Base-by-base conservation (phyloP, 2,797 vertebrate genomes). In the Rhinogobio ventralis region DNA sequence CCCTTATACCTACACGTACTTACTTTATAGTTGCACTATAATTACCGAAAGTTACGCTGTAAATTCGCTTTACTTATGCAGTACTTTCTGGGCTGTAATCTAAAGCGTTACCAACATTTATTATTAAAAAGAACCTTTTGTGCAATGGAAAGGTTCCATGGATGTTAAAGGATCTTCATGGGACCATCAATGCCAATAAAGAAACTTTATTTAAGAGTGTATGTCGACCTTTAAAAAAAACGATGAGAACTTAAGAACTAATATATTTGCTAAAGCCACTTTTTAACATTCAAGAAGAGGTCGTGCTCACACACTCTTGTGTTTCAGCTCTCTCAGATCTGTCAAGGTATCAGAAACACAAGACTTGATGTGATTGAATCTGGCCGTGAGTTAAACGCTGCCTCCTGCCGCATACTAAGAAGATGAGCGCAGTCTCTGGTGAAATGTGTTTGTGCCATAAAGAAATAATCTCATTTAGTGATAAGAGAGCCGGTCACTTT, bases 311-410 rank as follows among this genome's bases (percentile, higher is more conserved):
- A 46, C n/a, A 46, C 3, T 49, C 69, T 17, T 46, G 28, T 19
- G n/a, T 49, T n/a, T 72, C 69, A 72, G 14, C 69, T 5, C 11
- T n/a, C 42, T 39, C 51, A 66, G 60, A 33, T 64, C 79, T 25
- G 17, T 28, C 49, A 79, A 66, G 75, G 46, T 36, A 69, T 69
- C 10, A 67, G 62, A 76, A 49, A 83, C 55, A 28, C 45, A 71
- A 83, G 68, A 57, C 57, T 49, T 39, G 75, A 79, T 60, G 39
- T 60, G 72, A 86, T 78, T 84, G 68, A 86, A 84, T 88, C 69
- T 88, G 30, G 15, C 49, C 7, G 7, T 23, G 67, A 75, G 84
- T 55, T 68, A 62, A 80, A 60, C 1, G 39, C 57, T 74, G 77
- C 39, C 49, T 33, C 53, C 72, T 1, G n/a, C 57, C 53, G 77